phyloP scores from a whole-genome alignment of 2,888 invertebrate species.

The Gonocerus acuteangulatus region DNA sequence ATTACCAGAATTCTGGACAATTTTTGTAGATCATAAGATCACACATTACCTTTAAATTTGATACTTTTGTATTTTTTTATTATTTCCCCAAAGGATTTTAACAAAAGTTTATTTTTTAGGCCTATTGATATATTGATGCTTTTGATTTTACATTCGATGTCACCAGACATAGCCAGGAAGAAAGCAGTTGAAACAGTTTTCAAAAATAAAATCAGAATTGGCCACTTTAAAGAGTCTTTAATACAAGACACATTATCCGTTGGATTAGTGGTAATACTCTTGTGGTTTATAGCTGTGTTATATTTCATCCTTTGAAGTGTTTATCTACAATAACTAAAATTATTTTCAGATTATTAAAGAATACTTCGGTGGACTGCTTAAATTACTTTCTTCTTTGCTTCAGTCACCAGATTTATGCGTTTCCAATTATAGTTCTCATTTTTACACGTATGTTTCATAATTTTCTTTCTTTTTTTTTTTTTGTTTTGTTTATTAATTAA shows the following conservation, averaged over 20 bases:
- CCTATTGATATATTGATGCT: conserved; percentile 39
- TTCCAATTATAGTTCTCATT: too few relatives aligned
- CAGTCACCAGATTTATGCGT: too few relatives aligned
- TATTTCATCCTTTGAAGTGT: too few relatives aligned
- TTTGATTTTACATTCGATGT: conserved; percentile 37
- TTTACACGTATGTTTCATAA: too few relatives aligned
- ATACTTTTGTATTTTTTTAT: neutral
- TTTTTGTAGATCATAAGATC: neutral
- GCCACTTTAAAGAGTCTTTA: conserved; percentile 36
- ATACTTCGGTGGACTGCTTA: too few relatives aligned
- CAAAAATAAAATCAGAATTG: conserved; percentile 37
- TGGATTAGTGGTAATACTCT: neutral
- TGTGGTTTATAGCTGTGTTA: neutral
- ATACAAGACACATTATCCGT: conserved; percentile 38
- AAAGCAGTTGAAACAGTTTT: conserved; percentile 37
- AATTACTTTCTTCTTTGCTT: too few relatives aligned
- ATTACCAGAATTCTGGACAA: neutral
- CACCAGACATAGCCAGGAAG: conserved; percentile 35
- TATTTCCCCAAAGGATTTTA: neutral
- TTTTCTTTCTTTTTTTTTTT: too few relatives aligned
- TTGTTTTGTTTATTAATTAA: too few relatives aligned
- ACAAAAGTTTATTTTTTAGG: conserved; percentile 30
- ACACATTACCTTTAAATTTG: neutral
- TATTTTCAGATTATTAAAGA: conserved; percentile 36
- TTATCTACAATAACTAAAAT: neutral